Conservation (phyloP, 2,113 vertebrate genomes). For the Haliaeetus leucogaster region DNA sequence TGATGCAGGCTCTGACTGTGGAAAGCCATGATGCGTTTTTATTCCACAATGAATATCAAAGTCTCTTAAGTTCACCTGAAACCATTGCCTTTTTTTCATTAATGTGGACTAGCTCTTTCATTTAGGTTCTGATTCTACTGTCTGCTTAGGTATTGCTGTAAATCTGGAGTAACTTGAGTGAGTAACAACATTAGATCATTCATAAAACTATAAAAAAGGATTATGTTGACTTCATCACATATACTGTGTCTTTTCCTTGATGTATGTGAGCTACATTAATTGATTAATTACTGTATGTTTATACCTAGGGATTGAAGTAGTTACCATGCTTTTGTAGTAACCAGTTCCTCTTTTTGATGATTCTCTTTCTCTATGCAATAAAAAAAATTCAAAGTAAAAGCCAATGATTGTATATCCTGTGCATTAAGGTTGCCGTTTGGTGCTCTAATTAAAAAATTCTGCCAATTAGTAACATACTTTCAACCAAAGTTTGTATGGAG, state of each 20-base stretch:
- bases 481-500: conserved; percentile 57
- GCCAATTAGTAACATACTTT: conserved; percentile 69
- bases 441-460: conserved; percentile 71
- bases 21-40: background rate
- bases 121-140: background rate
- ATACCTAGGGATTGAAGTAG: conserved; percentile 62
- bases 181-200: conserved; percentile 1
- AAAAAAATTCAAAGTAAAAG: conserved; percentile 65
- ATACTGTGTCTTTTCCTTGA: conserved; percentile 24
- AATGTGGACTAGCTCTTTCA: background rate
- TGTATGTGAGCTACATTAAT: conserved; percentile 47
- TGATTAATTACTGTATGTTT: conserved; percentile 67
- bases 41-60: background rate
- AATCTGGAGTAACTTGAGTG: background rate
- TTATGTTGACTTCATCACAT: conserved; percentile 57
- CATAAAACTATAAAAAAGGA: background rate
- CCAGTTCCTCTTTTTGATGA: conserved; percentile 13
- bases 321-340: conserved; percentile 48
- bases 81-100: background rate
- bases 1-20: background rate
- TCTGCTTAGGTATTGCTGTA: background rate
- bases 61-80: background rate
- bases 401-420: conserved; percentile 53
- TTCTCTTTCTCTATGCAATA: conserved; percentile 46
- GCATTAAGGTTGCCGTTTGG: conserved; percentile 59